These are phyloP conservation scores for Cyclargus thomasi DNA, from an alignment of 1,140 invertebrate species.

Conservation along the genomic window DNA sequence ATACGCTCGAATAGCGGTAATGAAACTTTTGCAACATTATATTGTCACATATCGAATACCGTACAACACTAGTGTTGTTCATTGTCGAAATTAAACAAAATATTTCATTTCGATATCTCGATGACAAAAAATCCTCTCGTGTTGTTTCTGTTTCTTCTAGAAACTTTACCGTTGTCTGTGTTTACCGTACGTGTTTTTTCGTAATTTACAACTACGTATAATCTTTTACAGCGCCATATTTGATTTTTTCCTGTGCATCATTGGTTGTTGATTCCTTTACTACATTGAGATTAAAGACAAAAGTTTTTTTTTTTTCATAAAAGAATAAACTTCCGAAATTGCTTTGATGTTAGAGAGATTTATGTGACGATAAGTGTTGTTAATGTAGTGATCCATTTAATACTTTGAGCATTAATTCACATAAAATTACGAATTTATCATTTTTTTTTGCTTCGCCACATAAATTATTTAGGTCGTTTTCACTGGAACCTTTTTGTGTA, in stretches of 20 bases:
- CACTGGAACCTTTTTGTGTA: no score
- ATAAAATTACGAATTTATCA: background rate
- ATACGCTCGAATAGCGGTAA: no score
- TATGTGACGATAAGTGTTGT: background rate
- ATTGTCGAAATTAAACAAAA: no score
- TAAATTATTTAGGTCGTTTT: background rate
- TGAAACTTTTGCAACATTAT: no score
- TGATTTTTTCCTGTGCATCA: background rate
- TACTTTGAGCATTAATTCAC: background rate
- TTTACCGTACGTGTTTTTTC: constrained; percentile 35
- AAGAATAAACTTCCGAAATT: background rate
- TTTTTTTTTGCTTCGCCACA: background rate
- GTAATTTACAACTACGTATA: constrained; percentile 43
- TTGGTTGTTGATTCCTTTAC: background rate
- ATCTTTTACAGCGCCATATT: constrained; percentile 18
- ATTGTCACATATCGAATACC: no score
- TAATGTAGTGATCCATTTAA: background rate
- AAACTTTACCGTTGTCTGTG: constrained; percentile 44
- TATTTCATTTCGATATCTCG: background rate
- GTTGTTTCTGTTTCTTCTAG: constrained; percentile 25
- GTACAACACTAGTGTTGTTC: no score
- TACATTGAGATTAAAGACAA: no score
- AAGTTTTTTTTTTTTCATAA: background rate
- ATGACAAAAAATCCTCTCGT: background rate
- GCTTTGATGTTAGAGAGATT: background rate